A percentile compares a stretch with the other conserved stretches of the same genome.
These are phyloP conservation scores for Trachelus stipa DNA, from an alignment of 2,888 invertebrate species.

Conservation along the genomic window DNA sequence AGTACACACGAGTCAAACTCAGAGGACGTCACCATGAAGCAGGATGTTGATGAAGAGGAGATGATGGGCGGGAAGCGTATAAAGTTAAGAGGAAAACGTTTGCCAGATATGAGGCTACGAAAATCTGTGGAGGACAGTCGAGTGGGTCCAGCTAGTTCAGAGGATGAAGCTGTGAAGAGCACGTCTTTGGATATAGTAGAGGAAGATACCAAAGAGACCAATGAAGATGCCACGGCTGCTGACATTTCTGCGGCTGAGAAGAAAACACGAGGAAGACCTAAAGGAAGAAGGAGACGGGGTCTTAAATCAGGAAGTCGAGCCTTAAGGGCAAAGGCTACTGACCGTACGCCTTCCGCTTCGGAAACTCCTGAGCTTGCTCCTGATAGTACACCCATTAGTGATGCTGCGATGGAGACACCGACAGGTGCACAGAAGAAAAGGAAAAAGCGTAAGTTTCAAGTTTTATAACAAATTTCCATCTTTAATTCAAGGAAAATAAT, in stretches of 20 bases:
- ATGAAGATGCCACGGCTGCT: conserved; percentile 39
- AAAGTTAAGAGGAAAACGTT: conserved; percentile 51
- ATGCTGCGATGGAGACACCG: conserved; percentile 11
- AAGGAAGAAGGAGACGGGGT: conserved; percentile 46
- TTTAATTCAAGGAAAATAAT: background rate
- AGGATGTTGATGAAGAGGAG: conserved; percentile 52
- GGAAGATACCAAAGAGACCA: conserved; percentile 24
- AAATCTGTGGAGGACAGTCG: conserved; percentile 61
- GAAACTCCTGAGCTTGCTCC: background rate
- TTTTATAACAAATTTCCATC: background rate
- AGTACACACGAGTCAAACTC: conserved; percentile 56
- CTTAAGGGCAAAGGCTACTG: conserved; percentile 33
- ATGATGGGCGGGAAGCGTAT: conserved; percentile 57
- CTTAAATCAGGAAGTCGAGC: conserved; percentile 35
- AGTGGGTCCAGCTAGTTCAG: conserved; percentile 52
- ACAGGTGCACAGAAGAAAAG: conserved; percentile 42
- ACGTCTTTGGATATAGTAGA: conserved; percentile 8
- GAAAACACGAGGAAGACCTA: conserved; percentile 36
- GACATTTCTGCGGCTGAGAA: conserved; percentile 27
- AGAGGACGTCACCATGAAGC: conserved; percentile 68
- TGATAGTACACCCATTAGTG: conserved; percentile 9
- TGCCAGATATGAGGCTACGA: conserved; percentile 53
- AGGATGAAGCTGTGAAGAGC: conserved; percentile 47
- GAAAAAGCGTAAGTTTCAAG: conserved; percentile 45
- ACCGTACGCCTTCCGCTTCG: conserved; percentile 19